Percentiles rank a stretch among this genome's conserved stretches.
These are phyloP conservation scores for Onychostruthus taczanowskii DNA, from an alignment of 2,113 vertebrate species.

Conservation along the genomic window DNA sequence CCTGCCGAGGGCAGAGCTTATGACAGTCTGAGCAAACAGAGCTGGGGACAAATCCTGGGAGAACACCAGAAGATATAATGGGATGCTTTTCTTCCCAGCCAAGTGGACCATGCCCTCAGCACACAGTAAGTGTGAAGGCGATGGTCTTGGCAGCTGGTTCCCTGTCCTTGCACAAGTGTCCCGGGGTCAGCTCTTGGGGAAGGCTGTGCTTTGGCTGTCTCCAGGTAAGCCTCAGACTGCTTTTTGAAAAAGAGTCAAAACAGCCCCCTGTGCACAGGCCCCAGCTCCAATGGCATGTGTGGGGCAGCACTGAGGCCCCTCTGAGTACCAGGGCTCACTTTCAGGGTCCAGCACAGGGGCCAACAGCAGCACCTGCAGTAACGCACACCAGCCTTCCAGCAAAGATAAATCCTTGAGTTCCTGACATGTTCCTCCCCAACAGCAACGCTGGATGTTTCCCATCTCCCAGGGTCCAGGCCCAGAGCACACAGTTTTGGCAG, in stretches of 20 bases:
- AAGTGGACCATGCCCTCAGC: neutral
- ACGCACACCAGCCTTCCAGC: neutral
- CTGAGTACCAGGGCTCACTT: neutral
- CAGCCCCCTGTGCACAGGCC: neutral
- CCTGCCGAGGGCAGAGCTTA: neutral
- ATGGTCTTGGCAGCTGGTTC: rapidly evolving
- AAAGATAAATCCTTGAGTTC: neutral
- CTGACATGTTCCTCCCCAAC: neutral
- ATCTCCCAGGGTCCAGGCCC: neutral
- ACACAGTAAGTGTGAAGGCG: neutral
- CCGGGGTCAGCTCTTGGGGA: neutral
- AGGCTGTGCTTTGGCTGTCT: neutral
- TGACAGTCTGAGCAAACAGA: neutral
- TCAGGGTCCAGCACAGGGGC: neutral
- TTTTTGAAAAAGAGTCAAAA: neutral
- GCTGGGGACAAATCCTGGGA: neutral
- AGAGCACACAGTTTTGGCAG: neutral
- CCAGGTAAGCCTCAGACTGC: neutral
- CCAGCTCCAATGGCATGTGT: rapidly evolving
- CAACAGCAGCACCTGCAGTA: neutral
- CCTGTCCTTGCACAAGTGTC: neutral
- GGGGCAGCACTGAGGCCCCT: neutral
- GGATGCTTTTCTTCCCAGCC: neutral
- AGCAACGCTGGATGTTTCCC: neutral
- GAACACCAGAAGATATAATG: neutral